phyloP scores from a whole-genome alignment of 1,140 invertebrate species.

The Micrasema minimum region DNA sequence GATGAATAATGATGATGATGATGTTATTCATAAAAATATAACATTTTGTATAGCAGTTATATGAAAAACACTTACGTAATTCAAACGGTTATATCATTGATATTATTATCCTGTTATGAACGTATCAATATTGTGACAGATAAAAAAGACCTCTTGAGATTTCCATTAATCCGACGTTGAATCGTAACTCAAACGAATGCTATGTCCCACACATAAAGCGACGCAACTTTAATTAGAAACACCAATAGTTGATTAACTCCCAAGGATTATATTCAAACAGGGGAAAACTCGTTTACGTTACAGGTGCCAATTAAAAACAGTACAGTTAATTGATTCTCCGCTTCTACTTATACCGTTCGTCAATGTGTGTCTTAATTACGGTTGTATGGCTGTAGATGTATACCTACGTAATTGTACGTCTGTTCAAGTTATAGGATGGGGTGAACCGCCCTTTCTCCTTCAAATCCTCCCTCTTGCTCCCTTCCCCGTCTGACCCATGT shows the following conservation, averaged over 20 bases:
- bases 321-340: conserved; percentile 42
- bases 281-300: conserved; percentile 20
- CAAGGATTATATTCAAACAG: conserved; percentile 32
- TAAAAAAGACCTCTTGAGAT: no score
- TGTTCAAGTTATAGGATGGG: conserved; percentile 31
- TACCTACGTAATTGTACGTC: conserved; percentile 12
- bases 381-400: conserved; percentile 28
- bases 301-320: conserved; percentile 46
- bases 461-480: background rate
- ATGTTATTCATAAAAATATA: no score
- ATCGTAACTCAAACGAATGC: background rate
- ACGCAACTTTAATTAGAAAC: conserved; percentile 28
- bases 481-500: conserved; percentile 23
- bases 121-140: no score
- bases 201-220: conserved; percentile 13
- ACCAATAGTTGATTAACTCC: conserved; percentile 32
- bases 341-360: conserved; percentile 45
- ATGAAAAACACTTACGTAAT: no score
- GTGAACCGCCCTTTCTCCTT: conserved; percentile 1
- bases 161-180: no score
- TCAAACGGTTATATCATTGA: no score
- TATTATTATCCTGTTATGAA: no score
- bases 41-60: no score
- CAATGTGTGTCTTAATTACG: conserved; percentile 51
- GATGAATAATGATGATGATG: no score